These are phyloP conservation scores for Hedya salicella DNA, from an alignment of 2,888 invertebrate species.

Conservation along the genomic window DNA sequence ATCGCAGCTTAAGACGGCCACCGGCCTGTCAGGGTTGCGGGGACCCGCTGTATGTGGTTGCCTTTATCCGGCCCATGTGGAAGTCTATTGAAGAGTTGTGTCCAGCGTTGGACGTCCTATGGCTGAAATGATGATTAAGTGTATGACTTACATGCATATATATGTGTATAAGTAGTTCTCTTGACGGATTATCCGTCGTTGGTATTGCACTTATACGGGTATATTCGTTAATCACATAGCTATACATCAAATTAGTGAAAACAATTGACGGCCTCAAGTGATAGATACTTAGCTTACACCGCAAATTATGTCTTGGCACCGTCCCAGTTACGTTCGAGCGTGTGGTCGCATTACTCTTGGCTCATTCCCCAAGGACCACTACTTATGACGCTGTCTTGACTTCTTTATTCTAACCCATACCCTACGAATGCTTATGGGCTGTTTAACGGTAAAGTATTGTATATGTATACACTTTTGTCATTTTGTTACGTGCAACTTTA, in stretches of 20 bases:
- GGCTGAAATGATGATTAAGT: too few species aligned
- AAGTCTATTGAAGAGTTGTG: too few species aligned
- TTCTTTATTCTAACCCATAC: constrained; percentile 56
- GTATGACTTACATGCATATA: too few species aligned
- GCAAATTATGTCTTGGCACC: constrained; percentile 39
- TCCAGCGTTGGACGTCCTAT: too few species aligned
- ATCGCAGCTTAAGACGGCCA: too few species aligned
- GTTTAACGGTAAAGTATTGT: constrained; percentile 27
- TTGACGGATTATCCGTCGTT: too few species aligned
- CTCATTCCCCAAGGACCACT: constrained; percentile 61
- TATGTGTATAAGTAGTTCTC: too few species aligned
- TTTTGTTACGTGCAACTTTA: not conserved
- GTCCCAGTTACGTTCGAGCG: constrained; percentile 27
- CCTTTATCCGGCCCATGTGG: too few species aligned
- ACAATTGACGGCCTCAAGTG: constrained; percentile 32
- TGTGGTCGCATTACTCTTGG: constrained; percentile 38
- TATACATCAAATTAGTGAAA: constrained; percentile 27
- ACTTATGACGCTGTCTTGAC: constrained; percentile 63
- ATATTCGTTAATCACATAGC: too few species aligned
- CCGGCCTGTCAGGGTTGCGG: too few species aligned
- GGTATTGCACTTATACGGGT: too few species aligned
- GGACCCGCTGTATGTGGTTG: too few species aligned
- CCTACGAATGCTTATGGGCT: constrained; percentile 48
- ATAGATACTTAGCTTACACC: constrained; percentile 29
- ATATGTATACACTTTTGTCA: constrained; percentile 18